Evolutionary conservation across 2,113 vertebrate species (phyloP).

Genomic region (Microtus oregoni): DNA sequence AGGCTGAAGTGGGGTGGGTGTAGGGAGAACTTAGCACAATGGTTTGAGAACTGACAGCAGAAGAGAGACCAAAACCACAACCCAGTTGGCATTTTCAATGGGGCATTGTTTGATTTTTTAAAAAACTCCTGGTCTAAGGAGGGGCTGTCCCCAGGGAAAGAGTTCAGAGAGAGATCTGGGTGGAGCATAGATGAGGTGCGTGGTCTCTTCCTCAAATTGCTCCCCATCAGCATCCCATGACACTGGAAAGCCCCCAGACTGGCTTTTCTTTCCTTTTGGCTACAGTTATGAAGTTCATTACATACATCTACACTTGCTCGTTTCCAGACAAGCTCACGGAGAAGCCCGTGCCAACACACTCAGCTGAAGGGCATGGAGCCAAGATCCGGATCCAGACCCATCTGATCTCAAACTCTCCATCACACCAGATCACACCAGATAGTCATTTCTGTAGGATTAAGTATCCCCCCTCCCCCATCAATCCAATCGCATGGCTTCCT

Average conservation of each 20-base stretch:
- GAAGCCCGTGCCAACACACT: neutral
- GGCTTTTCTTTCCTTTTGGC: slow-evolving; percentile 29
- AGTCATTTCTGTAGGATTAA: neutral
- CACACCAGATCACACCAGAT: neutral
- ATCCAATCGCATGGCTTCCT: neutral
- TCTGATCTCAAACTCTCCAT: neutral
- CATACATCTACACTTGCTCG: neutral
- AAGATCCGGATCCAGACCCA: neutral
- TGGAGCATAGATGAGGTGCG: neutral
- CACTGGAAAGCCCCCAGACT: slow-evolving; percentile 60
- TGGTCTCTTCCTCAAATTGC: slow-evolving; percentile 52
- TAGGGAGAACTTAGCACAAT: neutral
- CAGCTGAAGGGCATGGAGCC: neutral
- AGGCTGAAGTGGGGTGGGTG: neutral
- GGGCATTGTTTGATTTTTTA: slow-evolving; percentile 59
- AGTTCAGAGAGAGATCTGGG: slow-evolving; percentile 8
- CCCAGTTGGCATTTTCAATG: slow-evolving; percentile 48
- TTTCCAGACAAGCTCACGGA: neutral
- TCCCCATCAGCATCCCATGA: slow-evolving; percentile 5
- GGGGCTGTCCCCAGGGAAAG: slow-evolving; percentile 55
- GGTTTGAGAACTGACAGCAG: slow-evolving; percentile 55
- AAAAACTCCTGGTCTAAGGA: slow-evolving; percentile 65
- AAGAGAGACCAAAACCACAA: slow-evolving; percentile 73
- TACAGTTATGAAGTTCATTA: neutral
- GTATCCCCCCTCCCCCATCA: neutral